Evolutionary conservation across 2,797 vertebrate species (phyloP).

Genomic region (Lithobates sylvaticus): DNA sequence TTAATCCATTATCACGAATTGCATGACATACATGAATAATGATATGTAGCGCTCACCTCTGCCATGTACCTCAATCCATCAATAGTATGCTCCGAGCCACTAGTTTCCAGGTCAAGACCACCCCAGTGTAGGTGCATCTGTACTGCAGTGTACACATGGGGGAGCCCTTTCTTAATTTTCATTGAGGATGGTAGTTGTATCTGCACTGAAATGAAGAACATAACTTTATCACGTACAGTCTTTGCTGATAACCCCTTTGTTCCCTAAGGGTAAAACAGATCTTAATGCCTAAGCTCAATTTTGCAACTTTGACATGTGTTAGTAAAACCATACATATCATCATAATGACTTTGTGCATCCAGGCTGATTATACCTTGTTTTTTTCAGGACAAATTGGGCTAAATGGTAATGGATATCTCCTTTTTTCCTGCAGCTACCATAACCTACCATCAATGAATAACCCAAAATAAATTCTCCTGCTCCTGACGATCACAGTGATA

Average conservation of each 20-base stretch:
- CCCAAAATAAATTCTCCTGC: too few species aligned
- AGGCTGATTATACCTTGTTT: too few species aligned
- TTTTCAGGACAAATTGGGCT: too few species aligned
- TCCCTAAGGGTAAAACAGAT: too few species aligned
- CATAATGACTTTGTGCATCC: too few species aligned
- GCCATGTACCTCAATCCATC: slow-evolving; percentile 86
- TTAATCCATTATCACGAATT: not conserved
- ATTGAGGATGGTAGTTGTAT: slow-evolving; percentile 84
- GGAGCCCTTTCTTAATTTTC: slow-evolving; percentile 79
- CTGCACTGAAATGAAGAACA: slow-evolving; percentile 77
- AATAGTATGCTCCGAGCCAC: slow-evolving; percentile 91
- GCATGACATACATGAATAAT: not conserved
- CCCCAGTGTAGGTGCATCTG: slow-evolving; percentile 98
- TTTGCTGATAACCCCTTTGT: not conserved
- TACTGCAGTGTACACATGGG: slow-evolving; percentile 78
- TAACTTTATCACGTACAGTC: not conserved
- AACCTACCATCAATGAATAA: too few species aligned
- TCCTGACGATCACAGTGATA: too few species aligned
- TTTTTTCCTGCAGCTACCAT: too few species aligned
- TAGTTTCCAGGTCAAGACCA: slow-evolving; percentile 81
- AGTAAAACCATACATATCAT: too few species aligned
- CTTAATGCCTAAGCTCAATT: too few species aligned
- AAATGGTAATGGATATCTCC: too few species aligned
- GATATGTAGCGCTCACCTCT: slow-evolving; percentile 77
- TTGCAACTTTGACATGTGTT: too few species aligned